Evolutionary conservation across 2,888 invertebrate genomes (phyloP), one percentile per base, ranked within the genome.

Genomic region (Timema podura): DNA sequence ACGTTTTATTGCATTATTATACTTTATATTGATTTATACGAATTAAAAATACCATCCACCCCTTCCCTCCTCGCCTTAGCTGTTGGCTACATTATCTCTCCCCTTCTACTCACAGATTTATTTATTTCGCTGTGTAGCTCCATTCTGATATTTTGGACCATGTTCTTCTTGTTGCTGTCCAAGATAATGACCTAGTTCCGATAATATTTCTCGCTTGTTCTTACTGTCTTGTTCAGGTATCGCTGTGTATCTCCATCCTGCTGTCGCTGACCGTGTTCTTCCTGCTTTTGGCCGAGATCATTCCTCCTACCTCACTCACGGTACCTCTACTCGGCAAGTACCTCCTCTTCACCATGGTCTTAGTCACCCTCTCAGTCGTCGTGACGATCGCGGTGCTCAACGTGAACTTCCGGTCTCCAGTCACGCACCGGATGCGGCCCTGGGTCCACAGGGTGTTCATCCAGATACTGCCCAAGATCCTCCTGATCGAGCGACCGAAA

Each of bases 221-320:
- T 30, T 30, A 3, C 30, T 30, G 30, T 30, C 30, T 13, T 16
- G 73, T 73, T 59, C 75, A 79, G 77, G 85, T 98, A 77, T 96
- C 97, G 74, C 89, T 98, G 75, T 96, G 96, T 82, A 95, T 96
- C 79, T 95, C 95, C 75, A 95, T 96, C 81, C 86, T 96, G 74
- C 89, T 96, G 70, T 96, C 96, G 76, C 85, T 96, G 79, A 96
- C 95, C 79, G 95, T 96, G 85, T 96, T 96, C 86, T 95, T 96
- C 85, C 86, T 96, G 79, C 86, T 96, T 77, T 85, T 96, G 80
- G 95, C 93, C 79, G 96, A 96, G 85, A 96, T 95, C 81, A 96
- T 96, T 81, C 96, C 96, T 77, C 94, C 96, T 69, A 96, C 96
- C 75, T 95, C 95, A 76, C 85, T 96, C 76, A 95, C 95, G 75